phyloP scores from a whole-genome alignment of 2,888 invertebrate genomes.

The Epinotia demarniana region DNA sequence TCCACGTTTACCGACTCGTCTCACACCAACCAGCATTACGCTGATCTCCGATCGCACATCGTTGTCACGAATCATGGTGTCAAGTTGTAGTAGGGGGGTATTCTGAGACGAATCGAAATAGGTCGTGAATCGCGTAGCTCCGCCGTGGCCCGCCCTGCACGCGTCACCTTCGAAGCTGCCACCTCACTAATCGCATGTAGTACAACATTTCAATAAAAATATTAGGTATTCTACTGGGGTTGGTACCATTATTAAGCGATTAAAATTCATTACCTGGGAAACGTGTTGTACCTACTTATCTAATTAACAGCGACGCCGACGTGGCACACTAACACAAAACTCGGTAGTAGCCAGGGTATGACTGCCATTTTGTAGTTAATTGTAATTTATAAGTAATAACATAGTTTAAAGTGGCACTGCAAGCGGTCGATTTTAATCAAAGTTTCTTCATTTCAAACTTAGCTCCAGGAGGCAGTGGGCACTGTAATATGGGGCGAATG shows the following conservation, averaged over 20 bases:
- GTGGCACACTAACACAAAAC: not conserved
- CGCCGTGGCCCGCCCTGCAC: slow-evolving; percentile 48
- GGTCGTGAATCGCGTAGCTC: not conserved
- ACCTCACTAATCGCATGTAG: slow-evolving; percentile 5
- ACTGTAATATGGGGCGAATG: slow-evolving; percentile 73
- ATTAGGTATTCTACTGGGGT: not conserved
- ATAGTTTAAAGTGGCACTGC: slow-evolving; percentile 53
- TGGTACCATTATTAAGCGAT: not conserved
- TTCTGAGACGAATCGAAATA: not conserved
- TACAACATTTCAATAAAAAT: not conserved
- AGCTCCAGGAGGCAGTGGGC: slow-evolving; percentile 65
- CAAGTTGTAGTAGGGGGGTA: not conserved
- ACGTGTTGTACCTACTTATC: not conserved
- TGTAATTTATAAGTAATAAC: slow-evolving; percentile 38
- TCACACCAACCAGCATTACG: not conserved
- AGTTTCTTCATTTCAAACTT: slow-evolving; percentile 78
- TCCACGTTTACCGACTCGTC: not conserved
- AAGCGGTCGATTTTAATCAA: slow-evolving; percentile 78
- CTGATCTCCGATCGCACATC: not conserved
- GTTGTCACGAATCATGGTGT: slow-evolving; percentile 1
- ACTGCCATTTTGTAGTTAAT: slow-evolving; percentile 32
- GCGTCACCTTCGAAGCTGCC: slow-evolving; percentile 49
- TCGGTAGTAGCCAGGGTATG: not conserved
- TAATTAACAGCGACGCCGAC: not conserved
- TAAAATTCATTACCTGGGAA: not conserved